Evolutionary conservation across 1,140 invertebrate species (phyloP).

Genomic region (Eriocheir sinensis): DNA sequence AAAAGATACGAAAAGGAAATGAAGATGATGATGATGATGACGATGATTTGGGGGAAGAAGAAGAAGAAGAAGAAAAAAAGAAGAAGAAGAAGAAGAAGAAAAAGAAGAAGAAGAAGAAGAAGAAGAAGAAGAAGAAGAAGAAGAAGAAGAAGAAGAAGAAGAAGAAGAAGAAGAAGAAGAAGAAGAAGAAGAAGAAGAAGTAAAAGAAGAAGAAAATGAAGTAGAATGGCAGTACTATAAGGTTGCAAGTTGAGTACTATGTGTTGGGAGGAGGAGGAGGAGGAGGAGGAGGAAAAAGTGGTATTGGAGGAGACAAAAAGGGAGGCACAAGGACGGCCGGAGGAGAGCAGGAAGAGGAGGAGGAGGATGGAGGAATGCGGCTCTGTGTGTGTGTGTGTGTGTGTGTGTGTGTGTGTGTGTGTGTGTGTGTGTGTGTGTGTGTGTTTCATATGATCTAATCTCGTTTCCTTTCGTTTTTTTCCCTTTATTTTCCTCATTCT

Average conservation of each 20-base stretch:
- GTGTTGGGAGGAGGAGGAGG: not conserved
- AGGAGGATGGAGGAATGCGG: not conserved
- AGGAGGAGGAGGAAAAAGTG: not conserved
- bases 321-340: not conserved
- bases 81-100: slow-evolving; percentile 8
- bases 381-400: not conserved
- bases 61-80: not conserved
- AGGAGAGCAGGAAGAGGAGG: not conserved
- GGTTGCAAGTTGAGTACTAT: not conserved
- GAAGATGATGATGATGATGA: no score
- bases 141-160: slow-evolving; percentile 10
- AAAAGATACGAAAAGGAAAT: no score
- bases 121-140: not conserved
- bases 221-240: not conserved
- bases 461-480: no score
- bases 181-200: not conserved
- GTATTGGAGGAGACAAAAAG: not conserved
- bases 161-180: slow-evolving; percentile 8
- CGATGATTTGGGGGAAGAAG: not conserved
- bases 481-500: no score
- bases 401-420: not conserved
- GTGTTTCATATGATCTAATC: no score
- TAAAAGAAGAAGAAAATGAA: not conserved
- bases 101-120: not conserved
- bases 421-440: not conserved